These are phyloP conservation scores for Drosophila pallidifrons DNA, from an alignment of 1,140 invertebrate species.

Conservation along the genomic window DNA sequence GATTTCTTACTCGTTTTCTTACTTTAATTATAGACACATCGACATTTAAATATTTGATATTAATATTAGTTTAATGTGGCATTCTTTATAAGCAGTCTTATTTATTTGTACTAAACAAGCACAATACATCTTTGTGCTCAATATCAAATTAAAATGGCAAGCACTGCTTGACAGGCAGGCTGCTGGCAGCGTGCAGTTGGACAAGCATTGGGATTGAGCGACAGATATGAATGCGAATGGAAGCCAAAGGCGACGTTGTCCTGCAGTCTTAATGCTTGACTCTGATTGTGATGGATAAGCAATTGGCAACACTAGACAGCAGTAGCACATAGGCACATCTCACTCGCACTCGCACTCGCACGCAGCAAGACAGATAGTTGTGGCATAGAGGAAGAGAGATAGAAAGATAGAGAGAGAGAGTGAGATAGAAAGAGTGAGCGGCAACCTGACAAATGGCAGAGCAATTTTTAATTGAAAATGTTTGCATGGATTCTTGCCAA, in stretches of 20 bases:
- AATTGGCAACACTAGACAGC: conserved; percentile 57
- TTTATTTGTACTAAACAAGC: too few species aligned
- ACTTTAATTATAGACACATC: too few species aligned
- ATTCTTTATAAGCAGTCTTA: too few species aligned
- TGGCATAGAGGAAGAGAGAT: background rate
- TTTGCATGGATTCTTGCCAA: conserved; percentile 77
- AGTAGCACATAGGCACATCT: conserved; percentile 1
- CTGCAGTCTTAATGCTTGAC: conserved; percentile 60
- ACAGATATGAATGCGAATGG: conserved; percentile 62
- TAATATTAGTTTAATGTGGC: too few species aligned
- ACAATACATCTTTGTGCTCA: background rate
- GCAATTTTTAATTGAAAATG: conserved; percentile 82
- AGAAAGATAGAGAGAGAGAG: conserved; percentile 4
- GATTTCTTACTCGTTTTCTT: too few species aligned
- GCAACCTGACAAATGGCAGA: conserved; percentile 72
- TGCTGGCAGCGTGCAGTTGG: conserved; percentile 39
- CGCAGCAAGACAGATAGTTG: background rate
- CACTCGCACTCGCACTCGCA: background rate
- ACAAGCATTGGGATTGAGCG: conserved; percentile 34
- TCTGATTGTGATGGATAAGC: conserved; percentile 80
- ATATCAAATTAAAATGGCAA: background rate
- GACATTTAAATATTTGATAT: too few species aligned
- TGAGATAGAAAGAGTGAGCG: conserved; percentile 2
- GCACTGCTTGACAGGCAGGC: conserved; percentile 8
- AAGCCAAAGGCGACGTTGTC: conserved; percentile 57